Evolutionary conservation across 2,113 vertebrate species (phyloP).

Genomic region (Hyaena hyaena): DNA sequence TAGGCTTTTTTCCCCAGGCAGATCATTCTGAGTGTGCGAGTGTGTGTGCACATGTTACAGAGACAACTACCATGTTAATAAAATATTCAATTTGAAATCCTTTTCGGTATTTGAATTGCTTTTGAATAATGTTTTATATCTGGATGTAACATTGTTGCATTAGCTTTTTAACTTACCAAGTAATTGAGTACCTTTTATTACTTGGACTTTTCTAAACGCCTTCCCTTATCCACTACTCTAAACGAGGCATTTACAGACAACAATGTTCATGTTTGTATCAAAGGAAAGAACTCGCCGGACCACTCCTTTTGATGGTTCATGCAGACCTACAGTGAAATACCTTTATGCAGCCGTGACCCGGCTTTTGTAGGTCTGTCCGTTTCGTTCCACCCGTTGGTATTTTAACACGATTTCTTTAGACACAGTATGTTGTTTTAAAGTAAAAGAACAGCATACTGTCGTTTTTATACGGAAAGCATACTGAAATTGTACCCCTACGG

Average conservation of each 20-base stretch:
- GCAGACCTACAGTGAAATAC: slow-evolving; percentile 73
- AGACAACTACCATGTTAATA: slow-evolving; percentile 98
- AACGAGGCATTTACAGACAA: slow-evolving; percentile 85
- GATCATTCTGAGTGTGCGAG: slow-evolving; percentile 92
- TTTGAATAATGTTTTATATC: slow-evolving; percentile 90
- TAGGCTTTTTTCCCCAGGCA: slow-evolving; percentile 87
- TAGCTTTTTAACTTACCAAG: slow-evolving; percentile 88
- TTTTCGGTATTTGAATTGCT: slow-evolving; percentile 92
- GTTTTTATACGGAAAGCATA: slow-evolving; percentile 74
- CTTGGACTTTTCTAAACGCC: slow-evolving; percentile 87
- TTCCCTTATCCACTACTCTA: slow-evolving; percentile 81
- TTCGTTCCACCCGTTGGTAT: slow-evolving; percentile 79
- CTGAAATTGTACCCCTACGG: slow-evolving; percentile 75
- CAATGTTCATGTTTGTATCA: slow-evolving; percentile 81
- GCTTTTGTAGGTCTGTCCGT: slow-evolving; percentile 80
- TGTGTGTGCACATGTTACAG: slow-evolving; percentile 94
- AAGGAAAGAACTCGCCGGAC: slow-evolving; percentile 74
- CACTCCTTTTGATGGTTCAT: slow-evolving; percentile 74
- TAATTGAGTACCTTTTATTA: slow-evolving; percentile 83
- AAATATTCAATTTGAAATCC: slow-evolving; percentile 95
- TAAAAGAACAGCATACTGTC: slow-evolving; percentile 76
- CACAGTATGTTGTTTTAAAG: slow-evolving; percentile 74
- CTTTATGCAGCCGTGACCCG: slow-evolving; percentile 80
- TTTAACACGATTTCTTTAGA: slow-evolving; percentile 77
- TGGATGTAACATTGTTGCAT: slow-evolving; percentile 87